These are phyloP conservation scores for Proctacanthus coquilletti DNA, from an alignment of 1,140 invertebrate species.

Conservation along the genomic window DNA sequence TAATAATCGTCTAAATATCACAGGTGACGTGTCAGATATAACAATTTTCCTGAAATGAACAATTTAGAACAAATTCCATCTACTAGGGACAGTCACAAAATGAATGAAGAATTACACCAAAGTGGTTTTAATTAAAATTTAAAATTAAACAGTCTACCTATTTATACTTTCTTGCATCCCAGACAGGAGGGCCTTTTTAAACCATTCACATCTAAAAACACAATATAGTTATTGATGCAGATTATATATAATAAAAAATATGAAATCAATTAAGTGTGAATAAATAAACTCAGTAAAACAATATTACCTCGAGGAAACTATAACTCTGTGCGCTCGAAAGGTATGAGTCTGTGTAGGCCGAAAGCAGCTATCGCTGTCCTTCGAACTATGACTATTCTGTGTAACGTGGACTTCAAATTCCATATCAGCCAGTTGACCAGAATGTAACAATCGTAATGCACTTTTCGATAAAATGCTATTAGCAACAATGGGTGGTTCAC, in stretches of 20 bases:
- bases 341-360: slow-evolving; percentile 24
- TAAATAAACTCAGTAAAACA: background rate
- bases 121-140: background rate
- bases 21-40: slow-evolving; percentile 45
- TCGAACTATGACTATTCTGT: background rate
- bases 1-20: slow-evolving; percentile 43
- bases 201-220: slow-evolving; percentile 44
- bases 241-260: no score
- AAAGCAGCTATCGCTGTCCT: no score
- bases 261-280: no score
- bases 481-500: slow-evolving; percentile 37
- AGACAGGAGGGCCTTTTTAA: slow-evolving; percentile 46
- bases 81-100: background rate
- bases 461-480: slow-evolving; percentile 40
- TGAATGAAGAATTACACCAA: background rate
- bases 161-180: slow-evolving; percentile 58
- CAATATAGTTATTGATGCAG: no score
- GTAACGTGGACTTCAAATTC: slow-evolving; percentile 39
- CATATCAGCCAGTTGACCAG: slow-evolving; percentile 41
- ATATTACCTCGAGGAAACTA: slow-evolving; percentile 36
- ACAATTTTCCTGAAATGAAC: slow-evolving; percentile 40
- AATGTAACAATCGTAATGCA: slow-evolving; percentile 36
- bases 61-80: slow-evolving; percentile 3
- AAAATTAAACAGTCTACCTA: slow-evolving; percentile 30
- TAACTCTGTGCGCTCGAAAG: slow-evolving; percentile 44